Conservation (phyloP, 2,113 vertebrate genomes). For the Mionectes macconnelli region DNA sequence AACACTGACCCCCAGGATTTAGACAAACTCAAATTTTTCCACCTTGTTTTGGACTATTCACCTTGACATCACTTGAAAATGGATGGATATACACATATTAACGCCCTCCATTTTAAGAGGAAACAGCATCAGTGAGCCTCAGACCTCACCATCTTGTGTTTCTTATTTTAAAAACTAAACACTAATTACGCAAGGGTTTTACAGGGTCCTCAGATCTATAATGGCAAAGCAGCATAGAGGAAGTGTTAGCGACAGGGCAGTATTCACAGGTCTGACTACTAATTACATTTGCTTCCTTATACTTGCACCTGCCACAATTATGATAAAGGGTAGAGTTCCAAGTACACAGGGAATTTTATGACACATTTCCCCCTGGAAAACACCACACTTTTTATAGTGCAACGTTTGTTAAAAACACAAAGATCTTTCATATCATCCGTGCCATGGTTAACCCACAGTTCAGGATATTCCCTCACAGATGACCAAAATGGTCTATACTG, state of each 20-base stretch:
- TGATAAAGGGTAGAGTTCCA: not conserved
- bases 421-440: not conserved
- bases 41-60: not conserved
- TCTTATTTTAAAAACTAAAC: not conserved
- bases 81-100: not conserved
- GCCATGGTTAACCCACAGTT: not conserved
- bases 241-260: not conserved
- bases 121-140: not conserved
- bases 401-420: not conserved
- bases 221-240: not conserved
- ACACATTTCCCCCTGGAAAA: not conserved
- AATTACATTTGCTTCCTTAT: constrained; percentile 25
- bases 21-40: not conserved
- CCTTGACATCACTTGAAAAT: not conserved
- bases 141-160: not conserved
- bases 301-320: constrained; percentile 6
- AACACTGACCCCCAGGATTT: not conserved
- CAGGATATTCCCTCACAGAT: not conserved
- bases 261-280: not conserved
- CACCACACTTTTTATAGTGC: accelerated
- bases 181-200: not conserved
- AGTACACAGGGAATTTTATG: not conserved
- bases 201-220: not conserved
- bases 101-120: not conserved
- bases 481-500: not conserved